Base-by-base conservation (phyloP, 1,140 invertebrate species). In the Prorops nasuta region DNA sequence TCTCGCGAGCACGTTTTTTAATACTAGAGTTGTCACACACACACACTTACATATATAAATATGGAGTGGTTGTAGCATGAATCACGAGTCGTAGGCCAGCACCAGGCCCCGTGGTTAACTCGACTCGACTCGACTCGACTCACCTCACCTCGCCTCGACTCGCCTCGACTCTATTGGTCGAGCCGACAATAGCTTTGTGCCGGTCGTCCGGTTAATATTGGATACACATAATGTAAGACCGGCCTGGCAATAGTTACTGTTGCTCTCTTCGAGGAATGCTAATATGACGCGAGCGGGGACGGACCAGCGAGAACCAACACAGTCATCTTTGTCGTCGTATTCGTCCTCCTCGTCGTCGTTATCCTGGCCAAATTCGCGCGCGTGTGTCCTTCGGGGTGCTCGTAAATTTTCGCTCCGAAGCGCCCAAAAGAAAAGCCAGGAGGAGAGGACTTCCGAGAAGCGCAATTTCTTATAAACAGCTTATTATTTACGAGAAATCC, bases 391-490 rank as follows among this genome's bases (percentile, higher is more conserved):
- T 20, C 50, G 46, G 44, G 49, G 19, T 60, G 58, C 44, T 62
- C 59, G 59, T 62, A 62, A 62, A 62, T 60, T n/a, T 60, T 54
- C 39, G 44, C 43, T n/a, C n/a, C n/a, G 18, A 52, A 47, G 54
- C 60, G 54, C 28, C 44, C 46, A 28, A 47, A 59, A 51, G 57
- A 31, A 31, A 12, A 31, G 21, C 34, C 40, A 24, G 42, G 46
- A 43, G 32, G 53, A 56, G 49, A 38, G 24, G 10, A 28, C 56
- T 60, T 60, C 59, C 50, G 42, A 57, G 59, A 60, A 62, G 35
- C 21, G 50, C 54, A 57, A 62, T 60, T 56, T 54, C 54, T 40
- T 60, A 54, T 60, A 62, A 62, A 60, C 58, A 62, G 44, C 46
- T 53, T 28, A 46, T 60, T 60, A 60, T 62, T 62, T 62, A 60